Percentiles rank a stretch among this genome's conserved stretches.
Conservation (phyloP, 1,140 invertebrate genomes). For the Dreissena rostriformis region DNA sequence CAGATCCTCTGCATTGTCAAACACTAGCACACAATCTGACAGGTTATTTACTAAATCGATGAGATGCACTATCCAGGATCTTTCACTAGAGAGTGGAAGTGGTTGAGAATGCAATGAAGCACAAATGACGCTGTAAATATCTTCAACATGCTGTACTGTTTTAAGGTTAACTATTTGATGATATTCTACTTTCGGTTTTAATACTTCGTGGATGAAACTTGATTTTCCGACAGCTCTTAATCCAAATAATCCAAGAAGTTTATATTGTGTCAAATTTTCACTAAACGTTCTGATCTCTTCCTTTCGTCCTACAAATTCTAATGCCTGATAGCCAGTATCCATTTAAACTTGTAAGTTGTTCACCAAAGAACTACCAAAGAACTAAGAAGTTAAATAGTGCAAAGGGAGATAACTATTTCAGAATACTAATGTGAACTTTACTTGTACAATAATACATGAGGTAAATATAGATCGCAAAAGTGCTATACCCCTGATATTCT, state of each 20-base stretch:
- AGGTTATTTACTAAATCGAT: neutral
- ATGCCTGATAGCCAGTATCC: neutral
- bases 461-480: too few relatives aligned
- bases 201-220: conserved; percentile 4
- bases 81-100: too few relatives aligned
- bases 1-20: conserved; percentile 42
- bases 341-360: neutral
- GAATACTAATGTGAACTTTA: too few relatives aligned
- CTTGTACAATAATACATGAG: too few relatives aligned
- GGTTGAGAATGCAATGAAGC: neutral
- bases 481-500: too few relatives aligned
- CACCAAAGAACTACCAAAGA: neutral
- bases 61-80: conserved; percentile 2
- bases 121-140: neutral
- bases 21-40: neutral
- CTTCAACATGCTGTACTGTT: neutral
- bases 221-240: conserved; percentile 46
- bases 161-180: neutral
- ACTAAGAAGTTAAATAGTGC: neutral
- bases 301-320: neutral
- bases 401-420: neutral
- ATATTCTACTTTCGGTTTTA: neutral
- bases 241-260: conserved; percentile 39
- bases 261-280: neutral
- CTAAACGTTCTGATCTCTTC: neutral